Base-by-base conservation (phyloP, 2,797 vertebrate genomes). In the Gymnodraco acuticeps region DNA sequence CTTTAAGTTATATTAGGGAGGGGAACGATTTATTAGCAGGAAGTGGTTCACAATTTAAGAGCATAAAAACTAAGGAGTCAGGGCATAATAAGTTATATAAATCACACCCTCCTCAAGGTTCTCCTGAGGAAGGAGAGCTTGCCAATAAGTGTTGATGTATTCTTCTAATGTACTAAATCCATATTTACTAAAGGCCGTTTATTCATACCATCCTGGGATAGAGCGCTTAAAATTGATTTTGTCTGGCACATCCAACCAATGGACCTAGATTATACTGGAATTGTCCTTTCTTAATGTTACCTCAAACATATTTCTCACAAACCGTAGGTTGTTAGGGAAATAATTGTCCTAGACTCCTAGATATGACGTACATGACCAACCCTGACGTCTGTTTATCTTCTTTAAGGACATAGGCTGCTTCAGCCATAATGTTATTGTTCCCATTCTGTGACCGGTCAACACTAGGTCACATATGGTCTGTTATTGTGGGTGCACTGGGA, bases 161-260 rank as follows among this genome's bases (percentile, higher is more conserved):
- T 81, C 70, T 66, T 75, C 60, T 78, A 48, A 56, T 73, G n/a
- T 56, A 59, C 65, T 48, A 64, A 77, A 84, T 85, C 65, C 47
- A 83, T 77, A 70, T 70, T 61, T 53, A 58, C 72, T 50, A 69
- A 73, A 72, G n/a, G 17, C 11, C 50, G 70, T 82, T 79, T 67
- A 83, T 64, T 79, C 73, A 68, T 59, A 66, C 38, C 12, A 55
- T 65, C 8, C 59, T 50, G n/a, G 17, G 65, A 48, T 41, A n/a
- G 42, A 65, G 67, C 0, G 8, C 12, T 47, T 70, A 13, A 45
- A 51, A 86, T 84, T 66, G 59, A 86, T 80, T 86, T 64, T 33
- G 47, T 73, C 68, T 55, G 17, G 23, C 14, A 48, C 71, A 46
- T 73, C 59, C 31, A 16, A 20, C 17, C 43, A 0, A 1, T 54